Evolutionary conservation across 2,797 vertebrate species (phyloP), one percentile per base, ranked within the genome.

Genomic region (Chaunax sp.): DNA sequence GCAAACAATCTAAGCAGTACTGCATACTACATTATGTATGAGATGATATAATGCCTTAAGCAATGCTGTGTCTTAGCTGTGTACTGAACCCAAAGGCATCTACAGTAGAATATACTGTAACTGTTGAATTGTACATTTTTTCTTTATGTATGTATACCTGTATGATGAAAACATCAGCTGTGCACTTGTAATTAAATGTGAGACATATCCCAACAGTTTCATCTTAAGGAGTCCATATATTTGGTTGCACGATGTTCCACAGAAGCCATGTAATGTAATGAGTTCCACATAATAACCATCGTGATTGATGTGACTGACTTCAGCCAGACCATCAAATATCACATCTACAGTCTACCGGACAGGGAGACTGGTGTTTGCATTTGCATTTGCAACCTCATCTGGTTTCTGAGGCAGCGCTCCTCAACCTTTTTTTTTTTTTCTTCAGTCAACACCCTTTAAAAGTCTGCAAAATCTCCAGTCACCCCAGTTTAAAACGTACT

Each of bases 131-230:
- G 69, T 69, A 49, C 43, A 72, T 11, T 78, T 74, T 55, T 25
- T 38, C 53, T 63, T 63, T 40, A 62, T 65, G 44, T 67, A 61
- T 64, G 66, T 75, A n/a, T 46, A 85, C 30, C 59, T 47, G 70
- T 86, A 65, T 67, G 69, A 78, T 63, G 33, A 59, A 80, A 75
- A 40, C 37, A 66, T 75, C 73, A 71, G 69, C 69, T 86, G 84
- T 87, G 75, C 77, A 83, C 84, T 77, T 88, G 76, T 76, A 85
- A 92, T 90, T 89, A 92, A 89, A 63, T 3, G 38, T 53, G 19
- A 80, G 16, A 72, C 65, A 33, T 72, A 83, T 71, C 58, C 41
- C 9, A 65, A 23, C 20, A 22, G 18, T 28, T 30, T 5, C 49
- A 30, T 64, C 20, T 22, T 20, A 2, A 8, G 47, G 45, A 49